Conservation (phyloP, 1,140 invertebrate species). For the Plectus sambesii region DNA sequence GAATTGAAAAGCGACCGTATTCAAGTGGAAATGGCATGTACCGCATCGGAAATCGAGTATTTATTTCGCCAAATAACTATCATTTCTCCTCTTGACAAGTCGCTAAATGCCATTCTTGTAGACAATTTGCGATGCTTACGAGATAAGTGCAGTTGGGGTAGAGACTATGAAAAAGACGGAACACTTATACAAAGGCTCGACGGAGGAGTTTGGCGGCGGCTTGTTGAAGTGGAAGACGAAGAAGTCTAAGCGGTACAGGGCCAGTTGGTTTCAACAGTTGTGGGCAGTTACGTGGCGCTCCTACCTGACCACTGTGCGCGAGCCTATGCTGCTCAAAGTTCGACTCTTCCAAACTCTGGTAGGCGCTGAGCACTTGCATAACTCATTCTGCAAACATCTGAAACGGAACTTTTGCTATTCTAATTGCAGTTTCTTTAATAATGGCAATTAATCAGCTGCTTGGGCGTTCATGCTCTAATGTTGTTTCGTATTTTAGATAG, state of each 20-base stretch:
- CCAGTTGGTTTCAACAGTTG: slow-evolving; percentile 73
- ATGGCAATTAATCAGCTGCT: too few species aligned
- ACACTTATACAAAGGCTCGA: slow-evolving; percentile 21
- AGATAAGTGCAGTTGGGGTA: slow-evolving; percentile 54
- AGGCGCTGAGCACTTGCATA: slow-evolving; percentile 46
- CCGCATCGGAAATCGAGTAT: too few species aligned
- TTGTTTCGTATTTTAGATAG: slow-evolving; percentile 59
- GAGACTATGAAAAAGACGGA: slow-evolving; percentile 27
- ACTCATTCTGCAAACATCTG: slow-evolving; percentile 9
- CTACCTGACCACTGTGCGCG: slow-evolving; percentile 71
- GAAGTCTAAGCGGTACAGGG: slow-evolving; percentile 54
- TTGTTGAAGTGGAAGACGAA: slow-evolving; percentile 1
- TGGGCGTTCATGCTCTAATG: too few species aligned
- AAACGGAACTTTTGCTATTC: too few species aligned
- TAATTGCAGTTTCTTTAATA: too few species aligned
- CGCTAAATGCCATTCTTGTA: slow-evolving; percentile 58
- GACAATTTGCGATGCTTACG: slow-evolving; percentile 65
- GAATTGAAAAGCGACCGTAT: too few species aligned
- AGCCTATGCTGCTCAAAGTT: slow-evolving; percentile 76
- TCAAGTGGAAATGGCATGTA: too few species aligned
- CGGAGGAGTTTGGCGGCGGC: slow-evolving; percentile 9
- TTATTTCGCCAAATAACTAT: too few species aligned
- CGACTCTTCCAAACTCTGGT: slow-evolving; percentile 75
- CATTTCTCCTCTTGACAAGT: slow-evolving; percentile 46
- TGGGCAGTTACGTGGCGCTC: slow-evolving; percentile 75